Evolutionary conservation across 2,888 invertebrate genomes (phyloP).

Genomic region (Lepidochrysops patricia): DNA sequence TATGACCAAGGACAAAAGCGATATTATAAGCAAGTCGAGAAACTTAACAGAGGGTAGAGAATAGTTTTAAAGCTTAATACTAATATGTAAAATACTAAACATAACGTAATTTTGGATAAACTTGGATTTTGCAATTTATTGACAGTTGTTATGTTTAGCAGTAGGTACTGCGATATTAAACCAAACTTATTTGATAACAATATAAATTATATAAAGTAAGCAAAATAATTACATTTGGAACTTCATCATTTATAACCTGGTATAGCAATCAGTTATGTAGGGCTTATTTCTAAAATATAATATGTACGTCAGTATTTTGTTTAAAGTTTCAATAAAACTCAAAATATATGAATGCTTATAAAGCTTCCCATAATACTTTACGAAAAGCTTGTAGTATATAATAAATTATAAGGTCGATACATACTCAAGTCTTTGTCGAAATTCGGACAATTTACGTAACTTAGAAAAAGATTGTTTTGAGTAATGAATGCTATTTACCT

Average conservation of each 20-base stretch:
- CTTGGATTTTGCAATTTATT: no score
- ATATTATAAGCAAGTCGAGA: neutral
- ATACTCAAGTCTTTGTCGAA: neutral
- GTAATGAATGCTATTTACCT: neutral
- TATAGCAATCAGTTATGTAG: no score
- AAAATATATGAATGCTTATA: neutral
- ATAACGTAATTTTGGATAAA: no score
- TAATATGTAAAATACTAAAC: no score
- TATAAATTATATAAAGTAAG: no score
- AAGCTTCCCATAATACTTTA: neutral
- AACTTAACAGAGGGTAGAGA: neutral
- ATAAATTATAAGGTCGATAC: neutral
- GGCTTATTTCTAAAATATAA: no score
- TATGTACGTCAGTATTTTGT: no score
- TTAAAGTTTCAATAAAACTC: neutral
- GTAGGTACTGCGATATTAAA: no score
- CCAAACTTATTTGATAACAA: no score
- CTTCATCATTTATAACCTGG: no score
- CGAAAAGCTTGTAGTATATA: neutral
- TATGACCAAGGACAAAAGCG: slow-evolving; percentile 5
- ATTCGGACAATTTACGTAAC: neutral
- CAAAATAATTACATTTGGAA: no score
- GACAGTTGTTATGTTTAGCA: no score
- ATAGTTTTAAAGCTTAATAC: neutral
- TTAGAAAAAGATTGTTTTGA: neutral